These are phyloP conservation scores for Morone chrysops DNA, from an alignment of 2,113 vertebrate genomes.

Conservation along the genomic window DNA sequence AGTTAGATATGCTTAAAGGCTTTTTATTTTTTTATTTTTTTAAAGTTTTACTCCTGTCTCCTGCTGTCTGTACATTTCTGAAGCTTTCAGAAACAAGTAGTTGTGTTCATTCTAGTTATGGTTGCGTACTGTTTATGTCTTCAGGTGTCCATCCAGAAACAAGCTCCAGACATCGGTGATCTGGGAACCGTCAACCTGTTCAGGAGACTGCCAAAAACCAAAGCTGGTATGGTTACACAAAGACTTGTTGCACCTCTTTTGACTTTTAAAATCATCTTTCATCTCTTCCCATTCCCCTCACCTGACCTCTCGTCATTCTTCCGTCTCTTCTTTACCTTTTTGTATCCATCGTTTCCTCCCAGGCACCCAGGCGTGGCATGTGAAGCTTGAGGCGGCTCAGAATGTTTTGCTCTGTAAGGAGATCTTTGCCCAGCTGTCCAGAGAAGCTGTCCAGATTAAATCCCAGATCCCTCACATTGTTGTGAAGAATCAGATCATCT, in stretches of 20 bases:
- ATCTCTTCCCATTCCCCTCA: background rate
- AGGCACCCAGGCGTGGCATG: conserved; percentile 95
- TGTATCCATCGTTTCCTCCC: background rate
- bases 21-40: background rate
- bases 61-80: background rate
- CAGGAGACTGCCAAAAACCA: conserved; percentile 90
- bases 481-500: conserved; percentile 99
- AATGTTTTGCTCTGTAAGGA: conserved; percentile 98
- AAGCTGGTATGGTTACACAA: conserved; percentile 85
- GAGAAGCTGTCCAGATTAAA: conserved; percentile 98
- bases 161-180: conserved; percentile 96
- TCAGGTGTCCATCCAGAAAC: conserved; percentile 98
- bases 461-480: conserved; percentile 99
- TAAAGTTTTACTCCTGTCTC: background rate
- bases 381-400: conserved; percentile 94
- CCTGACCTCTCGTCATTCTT: too few species aligned
- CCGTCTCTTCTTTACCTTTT: background rate
- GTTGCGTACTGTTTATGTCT: conserved; percentile 2
- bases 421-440: conserved; percentile 97
- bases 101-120: background rate
- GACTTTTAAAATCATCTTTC: background rate
- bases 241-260: background rate
- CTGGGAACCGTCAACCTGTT: conserved; percentile 95
- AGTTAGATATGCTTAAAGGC: too few species aligned
- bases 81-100: background rate